These are phyloP conservation scores for Itoplectis maculator DNA, from an alignment of 2,888 invertebrate genomes.

Conservation along the genomic window DNA sequence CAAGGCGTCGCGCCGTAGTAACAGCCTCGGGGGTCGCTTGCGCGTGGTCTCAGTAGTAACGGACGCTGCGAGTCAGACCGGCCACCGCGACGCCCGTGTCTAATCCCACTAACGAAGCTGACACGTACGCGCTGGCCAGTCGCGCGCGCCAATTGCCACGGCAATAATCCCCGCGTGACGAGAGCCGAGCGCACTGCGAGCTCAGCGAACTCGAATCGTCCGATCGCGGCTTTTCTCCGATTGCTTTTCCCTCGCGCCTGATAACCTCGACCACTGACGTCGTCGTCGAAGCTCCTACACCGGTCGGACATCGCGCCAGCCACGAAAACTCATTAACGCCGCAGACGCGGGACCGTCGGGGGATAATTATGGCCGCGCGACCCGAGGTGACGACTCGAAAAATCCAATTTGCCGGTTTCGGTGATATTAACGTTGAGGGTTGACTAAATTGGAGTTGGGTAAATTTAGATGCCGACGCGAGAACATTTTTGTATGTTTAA, in stretches of 20 bases:
- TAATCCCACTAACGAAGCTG: conserved; percentile 69
- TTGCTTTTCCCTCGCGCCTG: conserved; percentile 32
- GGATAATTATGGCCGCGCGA: too few species aligned
- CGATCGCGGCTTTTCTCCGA: conserved; percentile 59
- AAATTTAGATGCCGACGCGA: too few species aligned
- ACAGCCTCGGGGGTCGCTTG: conserved; percentile 10
- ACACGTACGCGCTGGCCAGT: conserved; percentile 57
- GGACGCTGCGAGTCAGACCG: conserved; percentile 61
- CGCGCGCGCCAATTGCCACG: conserved; percentile 53
- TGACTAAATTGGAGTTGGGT: too few species aligned
- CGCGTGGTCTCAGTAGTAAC: too few species aligned
- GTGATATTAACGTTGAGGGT: background rate
- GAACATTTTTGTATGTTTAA: too few species aligned
- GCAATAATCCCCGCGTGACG: conserved; percentile 63
- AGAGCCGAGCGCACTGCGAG: conserved; percentile 23
- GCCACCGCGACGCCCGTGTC: conserved; percentile 65
- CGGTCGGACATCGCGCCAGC: background rate
- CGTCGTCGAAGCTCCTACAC: background rate
- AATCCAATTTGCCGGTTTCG: background rate
- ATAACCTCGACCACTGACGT: too few species aligned
- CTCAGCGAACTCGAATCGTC: too few species aligned
- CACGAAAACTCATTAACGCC: conserved; percentile 50
- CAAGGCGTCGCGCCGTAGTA: conserved; percentile 30
- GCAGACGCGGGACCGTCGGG: too few species aligned
- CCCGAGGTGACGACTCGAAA: too few species aligned